Percentiles rank a stretch among this genome's conserved stretches.
Conservation (phyloP, 2,888 invertebrate genomes). For the Nemapogon koenigi region DNA sequence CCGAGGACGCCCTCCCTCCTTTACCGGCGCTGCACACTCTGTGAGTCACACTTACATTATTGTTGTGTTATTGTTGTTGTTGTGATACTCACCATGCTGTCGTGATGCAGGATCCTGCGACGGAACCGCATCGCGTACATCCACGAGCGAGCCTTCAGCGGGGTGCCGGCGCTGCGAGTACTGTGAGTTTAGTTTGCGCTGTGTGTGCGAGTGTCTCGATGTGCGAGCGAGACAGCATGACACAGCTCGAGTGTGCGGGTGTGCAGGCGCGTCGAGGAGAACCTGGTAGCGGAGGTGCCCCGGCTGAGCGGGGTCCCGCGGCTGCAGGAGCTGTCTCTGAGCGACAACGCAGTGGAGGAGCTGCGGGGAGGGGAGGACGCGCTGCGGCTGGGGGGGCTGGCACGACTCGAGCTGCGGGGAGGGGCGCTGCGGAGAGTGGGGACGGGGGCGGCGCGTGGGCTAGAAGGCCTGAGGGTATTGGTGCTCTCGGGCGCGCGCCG, state of each 20-base stretch:
- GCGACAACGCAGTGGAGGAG: constrained; percentile 3
- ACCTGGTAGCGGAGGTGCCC: constrained; percentile 25
- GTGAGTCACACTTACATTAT: constrained; percentile 64
- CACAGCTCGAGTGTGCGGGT: constrained; percentile 12
- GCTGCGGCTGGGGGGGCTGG: neutral
- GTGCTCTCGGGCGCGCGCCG: constrained; percentile 86
- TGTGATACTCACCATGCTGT: constrained; percentile 9
- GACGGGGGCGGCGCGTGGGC: neutral
- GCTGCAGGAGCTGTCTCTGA: neutral
- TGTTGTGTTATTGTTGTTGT: constrained; percentile 1
- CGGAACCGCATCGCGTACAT: constrained; percentile 84
- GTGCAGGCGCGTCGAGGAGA: constrained; percentile 47
- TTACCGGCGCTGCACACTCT: constrained; percentile 77
- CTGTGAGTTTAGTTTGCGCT: constrained; percentile 76
- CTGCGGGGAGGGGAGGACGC: neutral
- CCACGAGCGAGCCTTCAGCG: constrained; percentile 78
- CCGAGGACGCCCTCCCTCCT: constrained; percentile 72
- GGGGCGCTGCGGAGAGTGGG: neutral
- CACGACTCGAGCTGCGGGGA: neutral
- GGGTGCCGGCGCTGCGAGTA: constrained; percentile 79
- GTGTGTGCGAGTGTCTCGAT: neutral
- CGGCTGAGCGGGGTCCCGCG: too few species aligned
- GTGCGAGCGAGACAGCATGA: neutral
- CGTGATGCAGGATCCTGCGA: constrained; percentile 77
- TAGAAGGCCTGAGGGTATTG: constrained; percentile 31